phyloP scores from a whole-genome alignment of 2,888 invertebrate species.

The Diaprepes abbreviatus region DNA sequence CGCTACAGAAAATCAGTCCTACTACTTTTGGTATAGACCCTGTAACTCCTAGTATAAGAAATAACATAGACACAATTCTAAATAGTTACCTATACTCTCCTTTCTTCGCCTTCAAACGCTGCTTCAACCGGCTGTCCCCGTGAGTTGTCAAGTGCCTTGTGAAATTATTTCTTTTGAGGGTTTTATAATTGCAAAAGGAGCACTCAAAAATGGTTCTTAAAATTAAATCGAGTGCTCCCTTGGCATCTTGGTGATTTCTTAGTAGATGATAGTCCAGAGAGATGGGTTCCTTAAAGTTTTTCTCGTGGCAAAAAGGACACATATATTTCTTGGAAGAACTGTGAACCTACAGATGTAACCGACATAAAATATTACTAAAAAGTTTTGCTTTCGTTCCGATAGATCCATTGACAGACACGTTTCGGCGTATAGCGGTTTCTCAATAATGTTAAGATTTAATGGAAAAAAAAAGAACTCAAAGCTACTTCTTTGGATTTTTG shows the following conservation, averaged over 20 bases:
- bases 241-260: slow-evolving; percentile 7
- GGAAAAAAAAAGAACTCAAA: too few relatives aligned
- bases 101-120: not conserved
- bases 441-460: too few relatives aligned
- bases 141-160: slow-evolving; percentile 22
- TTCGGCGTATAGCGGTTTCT: too few relatives aligned
- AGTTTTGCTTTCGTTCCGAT: too few relatives aligned
- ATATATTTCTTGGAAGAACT: not conserved
- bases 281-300: slow-evolving; percentile 9
- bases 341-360: slow-evolving; percentile 21
- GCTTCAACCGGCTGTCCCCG: not conserved
- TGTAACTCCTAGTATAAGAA: too few relatives aligned
- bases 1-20: too few relatives aligned
- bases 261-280: slow-evolving; percentile 21
- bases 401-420: too few relatives aligned
- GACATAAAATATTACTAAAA: too few relatives aligned
- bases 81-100: not conserved
- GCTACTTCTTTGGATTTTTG: too few relatives aligned
- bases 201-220: slow-evolving; percentile 19
- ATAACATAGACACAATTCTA: not conserved
- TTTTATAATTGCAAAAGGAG: slow-evolving; percentile 13
- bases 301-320: slow-evolving; percentile 4
- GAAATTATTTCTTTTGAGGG: slow-evolving; percentile 14
- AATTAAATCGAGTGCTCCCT: slow-evolving; percentile 7
- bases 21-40: too few relatives aligned